A percentile compares a stretch with the other conserved stretches of the same genome.
Evolutionary conservation across 2,888 invertebrate genomes (phyloP).

Genomic region (Mimachlamys varia): DNA sequence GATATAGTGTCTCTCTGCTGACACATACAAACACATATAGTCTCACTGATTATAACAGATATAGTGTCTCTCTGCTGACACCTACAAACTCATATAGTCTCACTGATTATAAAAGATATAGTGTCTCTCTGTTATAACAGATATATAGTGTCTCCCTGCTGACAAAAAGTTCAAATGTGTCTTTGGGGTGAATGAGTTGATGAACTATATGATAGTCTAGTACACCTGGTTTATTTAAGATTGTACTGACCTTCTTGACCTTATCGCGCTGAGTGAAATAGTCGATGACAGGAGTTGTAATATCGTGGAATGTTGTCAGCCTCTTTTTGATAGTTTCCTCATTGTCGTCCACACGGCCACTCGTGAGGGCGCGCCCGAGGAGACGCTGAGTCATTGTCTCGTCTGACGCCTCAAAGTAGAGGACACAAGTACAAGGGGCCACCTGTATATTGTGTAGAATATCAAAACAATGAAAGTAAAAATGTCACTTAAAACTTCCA

Average conservation of each 20-base stretch:
- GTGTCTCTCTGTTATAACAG: conserved; percentile 60
- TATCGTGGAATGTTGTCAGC: conserved; percentile 93
- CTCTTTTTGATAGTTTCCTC: conserved; percentile 95
- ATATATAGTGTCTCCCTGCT: too few species aligned
- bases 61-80: conserved; percentile 68
- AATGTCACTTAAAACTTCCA: background rate
- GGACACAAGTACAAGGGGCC: conserved; percentile 83
- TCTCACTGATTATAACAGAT: background rate
- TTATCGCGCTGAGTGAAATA: conserved; percentile 91
- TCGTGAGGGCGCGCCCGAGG: conserved; percentile 89
- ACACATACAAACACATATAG: conserved; percentile 58
- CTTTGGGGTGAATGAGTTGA: too few species aligned
- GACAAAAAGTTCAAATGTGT: too few species aligned
- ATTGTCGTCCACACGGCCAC: conserved; percentile 95
- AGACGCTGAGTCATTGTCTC: conserved; percentile 90
- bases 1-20: conserved; percentile 65
- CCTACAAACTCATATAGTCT: conserved; percentile 54
- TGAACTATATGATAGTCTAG: too few species aligned
- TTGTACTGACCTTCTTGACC: conserved; percentile 82
- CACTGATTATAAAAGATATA: background rate
- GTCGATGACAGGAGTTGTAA: conserved; percentile 92
- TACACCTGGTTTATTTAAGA: too few species aligned
- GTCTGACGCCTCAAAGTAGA: conserved; percentile 93
- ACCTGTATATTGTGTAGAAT: conserved; percentile 59
- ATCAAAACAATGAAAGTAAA: too few species aligned